These are phyloP conservation scores for Diadema setosum DNA, from an alignment of 35 echinoderm and acorn worm genomes.

Conservation along the genomic window DNA sequence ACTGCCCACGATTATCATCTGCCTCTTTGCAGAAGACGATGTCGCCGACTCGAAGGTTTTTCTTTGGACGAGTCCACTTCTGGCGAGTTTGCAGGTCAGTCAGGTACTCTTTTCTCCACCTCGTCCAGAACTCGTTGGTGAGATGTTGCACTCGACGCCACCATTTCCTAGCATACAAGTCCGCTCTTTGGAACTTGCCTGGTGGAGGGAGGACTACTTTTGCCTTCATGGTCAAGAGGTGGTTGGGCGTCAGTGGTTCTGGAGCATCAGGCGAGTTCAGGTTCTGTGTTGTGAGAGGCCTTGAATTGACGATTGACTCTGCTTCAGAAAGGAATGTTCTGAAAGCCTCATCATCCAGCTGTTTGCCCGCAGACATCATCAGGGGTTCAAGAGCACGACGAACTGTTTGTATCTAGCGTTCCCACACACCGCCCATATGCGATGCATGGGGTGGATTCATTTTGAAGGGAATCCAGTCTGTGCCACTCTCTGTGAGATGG, in stretches of 20 bases:
- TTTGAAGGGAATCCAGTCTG: slow-evolving; percentile 46
- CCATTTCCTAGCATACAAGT: slow-evolving; percentile 22
- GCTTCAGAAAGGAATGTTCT: slow-evolving; percentile 17
- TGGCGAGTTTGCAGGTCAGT: background rate
- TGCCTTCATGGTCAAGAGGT: slow-evolving; percentile 47
- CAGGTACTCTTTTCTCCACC: slow-evolving; percentile 50
- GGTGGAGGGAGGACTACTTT: slow-evolving; percentile 62
- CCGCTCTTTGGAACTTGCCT: slow-evolving; percentile 37
- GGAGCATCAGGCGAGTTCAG: slow-evolving; percentile 4
- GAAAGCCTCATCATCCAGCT: slow-evolving; percentile 54
- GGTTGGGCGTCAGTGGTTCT: slow-evolving; percentile 53
- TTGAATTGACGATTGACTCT: slow-evolving; percentile 17
- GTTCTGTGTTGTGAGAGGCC: slow-evolving; percentile 6
- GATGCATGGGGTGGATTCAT: slow-evolving; percentile 33
- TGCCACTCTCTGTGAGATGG: background rate
- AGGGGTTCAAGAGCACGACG: slow-evolving; percentile 44
- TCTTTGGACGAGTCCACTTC: slow-evolving; percentile 18
- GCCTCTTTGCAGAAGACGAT: slow-evolving; percentile 42
- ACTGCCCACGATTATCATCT: slow-evolving; percentile 3
- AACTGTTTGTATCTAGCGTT: slow-evolving; percentile 50
- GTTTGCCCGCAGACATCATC: background rate
- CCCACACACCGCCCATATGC: slow-evolving; percentile 55
- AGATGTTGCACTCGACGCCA: slow-evolving; percentile 59
- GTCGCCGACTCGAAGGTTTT: slow-evolving; percentile 26
- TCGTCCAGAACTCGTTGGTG: slow-evolving; percentile 38